Evolutionary conservation across 2,888 invertebrate genomes (phyloP).

Genomic region (Leptinotarsa rubiginosa): DNA sequence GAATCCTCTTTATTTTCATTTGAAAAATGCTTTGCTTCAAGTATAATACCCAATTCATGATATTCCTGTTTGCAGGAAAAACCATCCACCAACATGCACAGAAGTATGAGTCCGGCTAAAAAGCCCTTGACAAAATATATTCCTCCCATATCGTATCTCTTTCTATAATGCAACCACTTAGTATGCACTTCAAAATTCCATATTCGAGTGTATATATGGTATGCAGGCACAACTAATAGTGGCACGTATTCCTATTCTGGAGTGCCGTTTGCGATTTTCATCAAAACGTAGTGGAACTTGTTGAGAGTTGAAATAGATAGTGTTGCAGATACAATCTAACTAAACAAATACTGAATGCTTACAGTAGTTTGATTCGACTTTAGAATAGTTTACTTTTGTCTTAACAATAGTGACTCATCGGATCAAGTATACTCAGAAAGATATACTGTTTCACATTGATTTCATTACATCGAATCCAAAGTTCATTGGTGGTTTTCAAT

Average conservation of each 20-base stretch:
- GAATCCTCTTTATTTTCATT: too few relatives aligned
- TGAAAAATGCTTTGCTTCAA: too few relatives aligned
- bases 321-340: too few relatives aligned
- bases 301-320: background rate
- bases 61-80: background rate
- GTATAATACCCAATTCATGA: too few relatives aligned
- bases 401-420: too few relatives aligned
- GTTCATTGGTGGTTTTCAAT: too few relatives aligned
- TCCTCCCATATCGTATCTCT: background rate
- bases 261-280: conserved; percentile 17
- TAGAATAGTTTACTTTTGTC: too few relatives aligned
- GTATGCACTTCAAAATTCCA: conserved; percentile 10
- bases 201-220: conserved; percentile 18
- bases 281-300: background rate
- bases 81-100: background rate
- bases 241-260: background rate
- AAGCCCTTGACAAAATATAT: background rate
- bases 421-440: too few relatives aligned
- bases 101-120: background rate
- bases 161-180: conserved; percentile 13
- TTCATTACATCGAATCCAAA: too few relatives aligned
- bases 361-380: too few relatives aligned
- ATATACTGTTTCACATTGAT: too few relatives aligned
- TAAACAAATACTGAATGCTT: too few relatives aligned
- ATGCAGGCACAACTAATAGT: conserved; percentile 14